Base-by-base conservation (phyloP, 2,888 invertebrate genomes). In the Apodemia duryi region DNA sequence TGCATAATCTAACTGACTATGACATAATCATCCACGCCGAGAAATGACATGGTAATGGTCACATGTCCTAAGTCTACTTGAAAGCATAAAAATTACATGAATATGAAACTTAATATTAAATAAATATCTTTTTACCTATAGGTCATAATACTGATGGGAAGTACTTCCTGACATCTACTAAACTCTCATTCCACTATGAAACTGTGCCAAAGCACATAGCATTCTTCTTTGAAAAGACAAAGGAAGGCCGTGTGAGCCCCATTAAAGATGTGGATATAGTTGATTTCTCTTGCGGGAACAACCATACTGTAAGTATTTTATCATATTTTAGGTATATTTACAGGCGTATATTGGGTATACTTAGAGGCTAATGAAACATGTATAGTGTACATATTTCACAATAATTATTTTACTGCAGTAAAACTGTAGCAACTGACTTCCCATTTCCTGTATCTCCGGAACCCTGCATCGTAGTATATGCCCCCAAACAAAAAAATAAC, bases 111-210 rank as follows among this genome's bases (percentile, higher is more conserved):
- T 32, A 28, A 63, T n/a, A 61, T 41, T 28, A 5, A 62, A 38
- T 54, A 61, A 32, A 41, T 65, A 28, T 13, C 51, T 52, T 46
- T 21, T 65, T 54, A 38, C 38, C 38, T 38, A 38, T 64, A 94
- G 95, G 98, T 35, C 98, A 98, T 85, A 98, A 98, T 83, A 97
- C 98, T 0, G 98, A 98, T 83, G 98, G 98, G 32, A 97, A 98
- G 83, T 98, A 97, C 83, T 98, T 98, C 85, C 95, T 97, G 67
- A 97, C 96, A 13, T 96, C 95, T 71, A 98, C 96, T 51, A 98
- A 97, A 81, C 92, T 98, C 77, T 95, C 96, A 74, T 98, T 94
- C 92, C 95, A 96, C 82, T 97, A 95, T 84, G 97, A 97, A 85
- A 95, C 95, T 65, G 93, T 94, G 62, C 98, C 98, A 6, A 96